These are phyloP conservation scores for Parnassius smintheus DNA, from an alignment of 2,888 invertebrate species.

Conservation along the genomic window DNA sequence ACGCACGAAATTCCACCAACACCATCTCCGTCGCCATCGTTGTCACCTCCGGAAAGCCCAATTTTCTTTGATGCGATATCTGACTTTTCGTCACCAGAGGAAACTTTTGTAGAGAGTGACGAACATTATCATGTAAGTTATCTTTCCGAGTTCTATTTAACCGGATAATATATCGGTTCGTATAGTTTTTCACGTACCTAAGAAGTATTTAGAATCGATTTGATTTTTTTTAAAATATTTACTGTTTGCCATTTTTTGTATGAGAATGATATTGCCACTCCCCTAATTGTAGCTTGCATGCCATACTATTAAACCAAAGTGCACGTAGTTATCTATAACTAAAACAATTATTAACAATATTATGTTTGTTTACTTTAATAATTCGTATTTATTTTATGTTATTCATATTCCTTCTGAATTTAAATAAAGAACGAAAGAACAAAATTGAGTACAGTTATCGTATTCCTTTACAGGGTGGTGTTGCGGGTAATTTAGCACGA, in stretches of 20 bases:
- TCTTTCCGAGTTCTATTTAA: constrained; percentile 9
- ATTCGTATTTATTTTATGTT: not conserved
- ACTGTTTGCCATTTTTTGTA: not conserved
- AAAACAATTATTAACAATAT: constrained; percentile 4
- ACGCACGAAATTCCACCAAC: constrained; percentile 67
- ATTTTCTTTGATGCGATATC: constrained; percentile 42
- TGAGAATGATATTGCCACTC: constrained; percentile 29
- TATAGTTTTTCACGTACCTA: constrained; percentile 28
- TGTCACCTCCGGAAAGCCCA: constrained; percentile 47
- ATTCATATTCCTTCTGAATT: no score
- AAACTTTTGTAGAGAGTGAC: constrained; percentile 37
- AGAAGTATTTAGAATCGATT: not conserved
- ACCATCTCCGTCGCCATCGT: constrained; percentile 45
- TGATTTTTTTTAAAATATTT: not conserved
- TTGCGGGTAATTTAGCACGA: constrained; percentile 92
- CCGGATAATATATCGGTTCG: constrained; percentile 29
- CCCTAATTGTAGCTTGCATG: constrained; percentile 48
- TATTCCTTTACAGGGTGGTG: constrained; percentile 85
- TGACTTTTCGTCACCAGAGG: constrained; percentile 31
- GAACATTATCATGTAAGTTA: constrained; percentile 61
- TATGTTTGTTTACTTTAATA: not conserved
- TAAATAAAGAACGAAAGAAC: no score
- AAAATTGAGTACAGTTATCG: not conserved
- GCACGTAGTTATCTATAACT: constrained; percentile 40
- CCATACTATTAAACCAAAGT: constrained; percentile 36